Evolutionary conservation across 2,888 invertebrate genomes (phyloP), one percentile per base, ranked within the genome.

Genomic region (Troides aeacus): DNA sequence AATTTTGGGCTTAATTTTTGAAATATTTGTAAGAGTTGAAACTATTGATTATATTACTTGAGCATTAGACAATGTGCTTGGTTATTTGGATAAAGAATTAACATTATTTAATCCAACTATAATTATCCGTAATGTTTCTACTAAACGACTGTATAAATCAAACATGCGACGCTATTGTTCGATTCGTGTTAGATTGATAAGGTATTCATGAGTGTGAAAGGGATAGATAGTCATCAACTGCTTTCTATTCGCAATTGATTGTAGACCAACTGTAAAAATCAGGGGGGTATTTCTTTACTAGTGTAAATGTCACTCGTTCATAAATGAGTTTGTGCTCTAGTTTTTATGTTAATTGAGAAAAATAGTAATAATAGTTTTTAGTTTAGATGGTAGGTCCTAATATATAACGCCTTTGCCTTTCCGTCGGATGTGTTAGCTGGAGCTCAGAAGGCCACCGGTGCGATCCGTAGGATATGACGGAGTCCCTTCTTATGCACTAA

Each of bases 71-170:
- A 6, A n/a, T n/a, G 53, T 53, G 30, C 30, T 30, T 30, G 53
- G 3, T 5, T 53, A 53, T n/a, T 61, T 56, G 3, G 70, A 74
- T 72, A 86, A 89, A 89, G 87, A 78, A 84, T 82, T 84, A 88
- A 90, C 74, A 80, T 77, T 72, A 74, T 72, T 75, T 76, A 80
- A 84, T 89, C 88, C 79, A 74, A 74, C 85, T 90, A 91, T 91
- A 90, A 91, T 92, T 92, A 92, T 88, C 88, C 86, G 87, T 90
- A 92, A 92, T 92, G 90, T 89, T 92, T 88, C 88, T 89, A 90
- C 92, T 92, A 92, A 92, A 91, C 92, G 92, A 90, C 86, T 90
- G 87, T 89, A 91, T 92, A 92, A 92, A 92, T 92, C 92, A 92
- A 91, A 92, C 90, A 91, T 88, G 90, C 88, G 90, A 88, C 84